Evolutionary conservation across 2,797 vertebrate genomes (phyloP).

Genomic region (Tokudaia tokunoshimensis): DNA sequence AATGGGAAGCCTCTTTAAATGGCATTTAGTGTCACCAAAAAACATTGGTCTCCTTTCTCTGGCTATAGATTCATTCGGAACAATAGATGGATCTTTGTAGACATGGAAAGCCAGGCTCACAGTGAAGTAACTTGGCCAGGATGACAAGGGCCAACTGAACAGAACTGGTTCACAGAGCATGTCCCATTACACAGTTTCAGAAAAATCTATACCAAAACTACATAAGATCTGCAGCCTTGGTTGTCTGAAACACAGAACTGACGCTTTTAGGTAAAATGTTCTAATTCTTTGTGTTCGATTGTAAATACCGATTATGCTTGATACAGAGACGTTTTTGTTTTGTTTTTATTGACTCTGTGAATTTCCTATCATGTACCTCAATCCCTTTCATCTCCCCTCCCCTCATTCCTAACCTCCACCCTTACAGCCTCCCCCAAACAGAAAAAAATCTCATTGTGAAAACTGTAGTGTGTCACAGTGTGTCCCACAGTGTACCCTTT

Average conservation of each 20-base stretch:
- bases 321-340: neutral
- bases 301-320: neutral
- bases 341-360: neutral
- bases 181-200: neutral
- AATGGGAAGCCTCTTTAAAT: neutral
- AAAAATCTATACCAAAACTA: neutral
- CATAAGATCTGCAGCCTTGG: neutral
- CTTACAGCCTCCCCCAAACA: neutral
- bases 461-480: neutral
- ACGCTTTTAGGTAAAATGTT: constrained; percentile 5
- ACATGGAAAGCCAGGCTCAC: neutral
- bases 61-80: neutral
- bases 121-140: neutral
- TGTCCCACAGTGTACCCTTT: neutral
- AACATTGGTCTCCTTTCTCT: neutral
- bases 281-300: neutral
- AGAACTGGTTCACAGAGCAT: neutral
- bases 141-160: neutral
- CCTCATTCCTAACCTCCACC: neutral
- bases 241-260: neutral
- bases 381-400: neutral
- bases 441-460: neutral
- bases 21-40: neutral
- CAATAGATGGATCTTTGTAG: neutral
- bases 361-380: neutral